These are phyloP conservation scores for Synergus umbraculus DNA, from an alignment of 2,888 invertebrate genomes.

Conservation along the genomic window DNA sequence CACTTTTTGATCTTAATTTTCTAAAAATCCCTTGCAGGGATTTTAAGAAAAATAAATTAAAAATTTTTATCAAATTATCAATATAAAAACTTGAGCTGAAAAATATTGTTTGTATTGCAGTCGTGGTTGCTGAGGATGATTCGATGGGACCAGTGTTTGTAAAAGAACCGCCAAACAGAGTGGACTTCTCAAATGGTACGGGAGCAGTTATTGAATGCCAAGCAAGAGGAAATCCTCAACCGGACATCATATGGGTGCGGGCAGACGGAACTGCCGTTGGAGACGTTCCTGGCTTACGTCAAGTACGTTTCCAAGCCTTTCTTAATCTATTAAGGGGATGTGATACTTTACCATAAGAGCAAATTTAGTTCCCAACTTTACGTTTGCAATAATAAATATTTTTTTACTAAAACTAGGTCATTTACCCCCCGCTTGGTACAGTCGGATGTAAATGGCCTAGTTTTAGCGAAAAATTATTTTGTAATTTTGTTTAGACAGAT, in stretches of 20 bases:
- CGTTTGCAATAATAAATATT: too few relatives aligned
- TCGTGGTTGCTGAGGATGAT: slow-evolving; percentile 82
- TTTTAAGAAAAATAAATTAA: too few relatives aligned
- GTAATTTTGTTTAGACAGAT: too few relatives aligned
- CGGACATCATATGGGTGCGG: slow-evolving; percentile 95
- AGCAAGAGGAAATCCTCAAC: slow-evolving; percentile 92
- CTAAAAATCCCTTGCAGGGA: too few relatives aligned
- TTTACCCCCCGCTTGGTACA: too few relatives aligned
- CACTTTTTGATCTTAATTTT: too few relatives aligned
- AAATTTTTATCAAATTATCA: too few relatives aligned
- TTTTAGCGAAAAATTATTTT: too few relatives aligned
- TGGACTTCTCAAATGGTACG: slow-evolving; percentile 96
- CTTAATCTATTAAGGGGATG: neutral
- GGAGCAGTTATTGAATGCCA: slow-evolving; percentile 96
- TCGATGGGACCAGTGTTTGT: slow-evolving; percentile 94
- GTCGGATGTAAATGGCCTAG: too few relatives aligned
- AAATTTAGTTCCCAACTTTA: too few relatives aligned
- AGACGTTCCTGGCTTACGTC: slow-evolving; percentile 91
- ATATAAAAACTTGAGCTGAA: neutral
- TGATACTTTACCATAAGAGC: too few relatives aligned
- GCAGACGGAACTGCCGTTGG: slow-evolving; percentile 94
- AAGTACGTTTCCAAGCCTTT: slow-evolving; percentile 79
- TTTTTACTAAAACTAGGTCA: too few relatives aligned
- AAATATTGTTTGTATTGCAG: slow-evolving; percentile 51
- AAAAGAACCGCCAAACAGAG: slow-evolving; percentile 93